A percentile compares a stretch with the other conserved stretches of the same genome.
These are phyloP conservation scores for Sinohyriopsis cumingii DNA, from an alignment of 2,888 invertebrate genomes.

Conservation along the genomic window DNA sequence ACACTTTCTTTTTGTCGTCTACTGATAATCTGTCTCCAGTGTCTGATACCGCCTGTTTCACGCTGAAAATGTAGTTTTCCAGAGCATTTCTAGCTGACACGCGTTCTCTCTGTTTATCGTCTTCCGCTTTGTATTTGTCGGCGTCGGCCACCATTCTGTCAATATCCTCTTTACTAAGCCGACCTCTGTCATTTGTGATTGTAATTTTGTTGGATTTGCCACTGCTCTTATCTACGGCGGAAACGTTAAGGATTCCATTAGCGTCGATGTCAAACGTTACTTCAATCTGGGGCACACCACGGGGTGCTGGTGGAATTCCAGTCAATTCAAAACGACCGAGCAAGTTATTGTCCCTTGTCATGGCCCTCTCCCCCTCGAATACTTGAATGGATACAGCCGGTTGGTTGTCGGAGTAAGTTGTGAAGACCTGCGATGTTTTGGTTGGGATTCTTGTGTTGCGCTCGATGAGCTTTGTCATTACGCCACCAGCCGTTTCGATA, in stretches of 20 bases:
- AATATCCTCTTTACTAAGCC: slow-evolving; percentile 88
- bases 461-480: slow-evolving; percentile 58
- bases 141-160: slow-evolving; percentile 78
- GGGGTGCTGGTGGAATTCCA: slow-evolving; percentile 66
- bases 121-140: slow-evolving; percentile 64
- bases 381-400: slow-evolving; percentile 74
- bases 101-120: slow-evolving; percentile 62
- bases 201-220: slow-evolving; percentile 87
- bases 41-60: slow-evolving; percentile 77
- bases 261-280: slow-evolving; percentile 91
- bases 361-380: slow-evolving; percentile 93
- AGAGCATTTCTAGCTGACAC: slow-evolving; percentile 59
- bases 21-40: slow-evolving; percentile 74
- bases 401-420: slow-evolving; percentile 93
- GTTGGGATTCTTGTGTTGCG: slow-evolving; percentile 68
- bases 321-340: slow-evolving; percentile 61
- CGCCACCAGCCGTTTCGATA: slow-evolving; percentile 76
- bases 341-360: slow-evolving; percentile 93
- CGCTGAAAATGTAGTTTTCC: slow-evolving; percentile 59
- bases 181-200: slow-evolving; percentile 89
- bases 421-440: slow-evolving; percentile 76
- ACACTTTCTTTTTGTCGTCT: slow-evolving; percentile 81
- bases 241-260: slow-evolving; percentile 81
- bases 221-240: slow-evolving; percentile 80
- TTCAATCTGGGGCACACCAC: slow-evolving; percentile 65